Percentiles rank a stretch among this genome's conserved stretches.
Conservation (phyloP, 2,113 vertebrate genomes). For the Pachypanchax playfairii region DNA sequence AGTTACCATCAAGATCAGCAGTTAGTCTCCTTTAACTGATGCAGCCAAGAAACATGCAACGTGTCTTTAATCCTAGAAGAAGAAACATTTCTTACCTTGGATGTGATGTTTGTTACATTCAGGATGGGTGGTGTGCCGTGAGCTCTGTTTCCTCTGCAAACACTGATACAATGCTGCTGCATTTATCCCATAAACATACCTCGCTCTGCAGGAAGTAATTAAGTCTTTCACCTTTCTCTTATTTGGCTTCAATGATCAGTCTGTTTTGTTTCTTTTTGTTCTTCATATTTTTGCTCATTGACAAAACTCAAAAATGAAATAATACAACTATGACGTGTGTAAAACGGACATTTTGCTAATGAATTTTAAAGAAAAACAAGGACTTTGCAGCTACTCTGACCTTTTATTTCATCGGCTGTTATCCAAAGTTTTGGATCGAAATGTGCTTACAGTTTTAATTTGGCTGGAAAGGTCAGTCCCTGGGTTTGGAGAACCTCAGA, state of each 20-base stretch:
- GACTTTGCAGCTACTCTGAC: no score
- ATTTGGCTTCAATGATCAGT: constrained; percentile 13
- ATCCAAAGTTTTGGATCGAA: no score
- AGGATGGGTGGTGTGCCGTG: constrained; percentile 51
- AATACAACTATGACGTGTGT: no score
- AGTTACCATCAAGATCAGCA: constrained; percentile 29
- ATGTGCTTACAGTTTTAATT: no score
- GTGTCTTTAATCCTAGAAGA: constrained; percentile 42
- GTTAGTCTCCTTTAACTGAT: constrained; percentile 50
- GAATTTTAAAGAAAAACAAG: no score
- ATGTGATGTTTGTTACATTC: constrained; percentile 43
- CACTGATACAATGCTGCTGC: constrained; percentile 57
- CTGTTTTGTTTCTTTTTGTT: no score
- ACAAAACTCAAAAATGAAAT: no score
- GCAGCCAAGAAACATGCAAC: constrained; percentile 14
- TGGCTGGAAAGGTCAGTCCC: no score
- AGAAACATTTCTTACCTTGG: constrained; percentile 58
- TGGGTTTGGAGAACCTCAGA: not conserved
- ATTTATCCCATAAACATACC: constrained; percentile 43
- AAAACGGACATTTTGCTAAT: no score
- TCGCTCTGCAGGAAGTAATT: constrained; percentile 55
- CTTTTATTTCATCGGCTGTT: no score
- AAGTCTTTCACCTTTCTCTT: constrained; percentile 47
- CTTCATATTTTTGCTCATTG: no score
- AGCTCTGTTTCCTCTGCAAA: constrained; percentile 60